Conservation (phyloP, 2,113 vertebrate genomes). For the human region DNA sequence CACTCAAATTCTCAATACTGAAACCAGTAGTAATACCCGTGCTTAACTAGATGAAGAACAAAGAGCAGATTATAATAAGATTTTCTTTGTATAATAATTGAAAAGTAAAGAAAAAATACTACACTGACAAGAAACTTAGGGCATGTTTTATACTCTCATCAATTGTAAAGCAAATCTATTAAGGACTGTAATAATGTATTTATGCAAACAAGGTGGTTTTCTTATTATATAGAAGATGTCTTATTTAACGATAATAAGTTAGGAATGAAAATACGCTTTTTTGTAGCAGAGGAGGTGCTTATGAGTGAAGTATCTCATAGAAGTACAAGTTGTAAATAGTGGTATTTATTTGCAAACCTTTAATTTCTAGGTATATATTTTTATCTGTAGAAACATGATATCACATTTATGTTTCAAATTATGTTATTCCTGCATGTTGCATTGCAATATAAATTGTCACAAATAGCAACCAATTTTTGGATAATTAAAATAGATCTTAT, state of each 20-base stretch:
- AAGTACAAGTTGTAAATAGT: background rate
- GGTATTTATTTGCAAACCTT: background rate
- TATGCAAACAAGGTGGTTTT: background rate
- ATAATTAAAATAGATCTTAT: background rate
- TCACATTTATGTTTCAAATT: slow-evolving; percentile 1
- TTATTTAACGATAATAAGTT: background rate
- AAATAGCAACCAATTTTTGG: background rate
- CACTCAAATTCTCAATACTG: slow-evolving; percentile 10
- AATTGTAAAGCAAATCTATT: background rate
- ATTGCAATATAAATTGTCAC: background rate
- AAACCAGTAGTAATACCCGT: slow-evolving; percentile 61
- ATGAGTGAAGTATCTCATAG: background rate
- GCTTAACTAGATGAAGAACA: slow-evolving; percentile 62
- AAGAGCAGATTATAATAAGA: slow-evolving; percentile 58
- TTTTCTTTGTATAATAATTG: slow-evolving; percentile 40
- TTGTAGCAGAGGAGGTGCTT: background rate
- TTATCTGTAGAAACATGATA: background rate
- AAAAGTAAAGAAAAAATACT: slow-evolving; percentile 40
- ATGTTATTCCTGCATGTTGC: background rate
- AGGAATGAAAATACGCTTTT: background rate
- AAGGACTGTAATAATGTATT: background rate
- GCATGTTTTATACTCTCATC: background rate
- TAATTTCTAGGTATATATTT: background rate
- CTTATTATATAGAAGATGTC: background rate
- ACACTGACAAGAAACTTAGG: slow-evolving; percentile 27